phyloP scores from a whole-genome alignment of 2,797 vertebrate species.

The Rhyacichthys aspro region DNA sequence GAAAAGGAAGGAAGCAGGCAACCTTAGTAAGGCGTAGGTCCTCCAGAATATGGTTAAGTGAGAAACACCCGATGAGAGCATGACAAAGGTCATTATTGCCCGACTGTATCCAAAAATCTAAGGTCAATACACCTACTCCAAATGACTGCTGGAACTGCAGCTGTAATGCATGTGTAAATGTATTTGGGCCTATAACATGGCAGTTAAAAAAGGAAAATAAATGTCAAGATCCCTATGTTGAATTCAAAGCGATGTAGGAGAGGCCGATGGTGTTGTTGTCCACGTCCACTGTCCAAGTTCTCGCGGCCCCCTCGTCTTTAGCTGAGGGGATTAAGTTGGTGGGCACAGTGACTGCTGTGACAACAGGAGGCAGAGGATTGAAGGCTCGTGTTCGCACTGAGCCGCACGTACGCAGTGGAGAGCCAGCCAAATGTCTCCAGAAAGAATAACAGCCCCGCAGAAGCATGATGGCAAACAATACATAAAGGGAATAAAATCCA shows the following conservation, averaged over 20 bases:
- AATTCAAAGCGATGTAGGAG: too few species aligned
- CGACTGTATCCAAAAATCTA: constrained; percentile 15
- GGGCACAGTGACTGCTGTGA: constrained; percentile 60
- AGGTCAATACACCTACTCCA: too few species aligned
- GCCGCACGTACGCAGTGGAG: constrained; percentile 69
- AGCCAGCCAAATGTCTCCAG: constrained; percentile 60
- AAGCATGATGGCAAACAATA: constrained; percentile 21
- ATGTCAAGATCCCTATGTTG: too few species aligned
- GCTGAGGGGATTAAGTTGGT: constrained; percentile 68
- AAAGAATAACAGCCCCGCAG: constrained; percentile 52
- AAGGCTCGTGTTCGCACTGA: constrained; percentile 52
- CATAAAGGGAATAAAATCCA: constrained; percentile 11
- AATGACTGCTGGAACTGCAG: too few species aligned
- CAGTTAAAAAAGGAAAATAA: too few species aligned
- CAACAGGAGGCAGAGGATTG: constrained; percentile 61
- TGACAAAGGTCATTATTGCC: constrained; percentile 16
- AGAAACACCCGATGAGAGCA: constrained; percentile 34
- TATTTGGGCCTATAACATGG: too few species aligned
- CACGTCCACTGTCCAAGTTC: constrained; percentile 50
- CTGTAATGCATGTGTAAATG: too few species aligned
- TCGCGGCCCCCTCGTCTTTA: constrained; percentile 52
- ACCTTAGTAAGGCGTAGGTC: constrained; percentile 54
- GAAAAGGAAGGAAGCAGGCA: constrained; percentile 64
- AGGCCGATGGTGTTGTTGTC: constrained; percentile 24
- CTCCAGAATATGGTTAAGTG: constrained; percentile 34